Evolutionary conservation across 2,113 vertebrate genomes (phyloP).

Genomic region (Gymnocephalus cernua): DNA sequence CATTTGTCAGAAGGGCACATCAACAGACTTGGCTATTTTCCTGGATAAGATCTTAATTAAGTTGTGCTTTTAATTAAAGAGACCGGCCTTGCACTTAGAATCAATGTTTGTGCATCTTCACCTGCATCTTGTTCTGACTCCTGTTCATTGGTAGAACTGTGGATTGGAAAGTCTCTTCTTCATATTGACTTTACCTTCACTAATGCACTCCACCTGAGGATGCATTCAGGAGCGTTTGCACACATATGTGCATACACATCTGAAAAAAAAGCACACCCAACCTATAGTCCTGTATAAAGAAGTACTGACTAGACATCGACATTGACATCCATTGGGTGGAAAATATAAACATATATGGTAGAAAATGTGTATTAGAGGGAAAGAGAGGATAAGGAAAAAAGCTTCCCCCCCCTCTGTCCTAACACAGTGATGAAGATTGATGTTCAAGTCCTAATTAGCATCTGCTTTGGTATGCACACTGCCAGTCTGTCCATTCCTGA

Average conservation of each 20-base stretch:
- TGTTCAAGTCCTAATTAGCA: constrained; percentile 75
- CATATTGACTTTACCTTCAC: constrained; percentile 44
- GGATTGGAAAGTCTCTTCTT: constrained; percentile 23
- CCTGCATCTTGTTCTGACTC: constrained; percentile 26
- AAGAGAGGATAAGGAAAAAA: not conserved
- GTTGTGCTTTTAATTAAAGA: constrained; percentile 67
- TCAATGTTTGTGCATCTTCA: constrained; percentile 56
- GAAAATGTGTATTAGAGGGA: not conserved
- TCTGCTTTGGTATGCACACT: constrained; percentile 77
- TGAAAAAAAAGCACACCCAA: not conserved
- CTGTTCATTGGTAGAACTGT: constrained; percentile 52
- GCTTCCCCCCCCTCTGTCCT: constrained; percentile 13
- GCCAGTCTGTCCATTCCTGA: constrained; percentile 59
- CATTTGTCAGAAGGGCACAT: constrained; percentile 23
- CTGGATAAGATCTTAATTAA: constrained; percentile 69
- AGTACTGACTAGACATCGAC: no score
- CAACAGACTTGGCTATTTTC: constrained; percentile 34
- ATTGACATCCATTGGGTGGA: not conserved
- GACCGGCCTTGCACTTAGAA: constrained; percentile 30
- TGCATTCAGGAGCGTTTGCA: not conserved
- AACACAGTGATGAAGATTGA: constrained; percentile 75
- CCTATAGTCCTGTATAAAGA: not conserved
- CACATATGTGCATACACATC: not conserved
- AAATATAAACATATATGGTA: not conserved
- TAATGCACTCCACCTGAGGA: constrained; percentile 31